Conservation (phyloP, 2,888 invertebrate species). For the Epirrhoe alternata region DNA sequence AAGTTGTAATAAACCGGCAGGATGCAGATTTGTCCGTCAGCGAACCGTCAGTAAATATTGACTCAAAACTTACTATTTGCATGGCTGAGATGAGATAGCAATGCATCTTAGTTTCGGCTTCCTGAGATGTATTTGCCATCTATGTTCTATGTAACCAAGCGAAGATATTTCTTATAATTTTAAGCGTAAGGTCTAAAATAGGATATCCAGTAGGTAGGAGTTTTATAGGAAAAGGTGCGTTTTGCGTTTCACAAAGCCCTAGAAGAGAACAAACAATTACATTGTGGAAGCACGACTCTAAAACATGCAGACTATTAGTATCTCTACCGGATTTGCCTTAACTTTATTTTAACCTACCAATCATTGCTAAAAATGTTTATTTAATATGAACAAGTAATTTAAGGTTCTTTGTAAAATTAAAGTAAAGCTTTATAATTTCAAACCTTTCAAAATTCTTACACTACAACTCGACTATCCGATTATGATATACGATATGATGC, state of each 20-base stretch:
- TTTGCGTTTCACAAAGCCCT: background rate
- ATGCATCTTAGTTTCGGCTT: constrained; percentile 17
- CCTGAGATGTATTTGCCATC: background rate
- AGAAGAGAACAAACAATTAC: background rate
- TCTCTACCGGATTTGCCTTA: too few relatives aligned
- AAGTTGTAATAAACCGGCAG: constrained; percentile 23
- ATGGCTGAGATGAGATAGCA: constrained; percentile 28
- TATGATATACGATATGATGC: constrained; percentile 21
- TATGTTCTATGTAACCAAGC: background rate
- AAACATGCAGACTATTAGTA: too few relatives aligned
- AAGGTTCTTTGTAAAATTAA: too few relatives aligned
- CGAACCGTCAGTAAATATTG: constrained; percentile 30
- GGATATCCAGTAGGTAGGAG: background rate
- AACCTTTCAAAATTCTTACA: background rate
- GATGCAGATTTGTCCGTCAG: constrained; percentile 31
- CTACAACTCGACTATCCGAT: background rate
- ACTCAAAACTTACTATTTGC: constrained; percentile 30
- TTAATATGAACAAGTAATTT: too few relatives aligned
- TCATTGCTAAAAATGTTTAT: too few relatives aligned
- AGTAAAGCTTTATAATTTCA: background rate
- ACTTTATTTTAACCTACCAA: too few relatives aligned
- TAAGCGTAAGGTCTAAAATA: background rate
- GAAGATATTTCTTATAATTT: background rate
- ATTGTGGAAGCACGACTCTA: background rate
- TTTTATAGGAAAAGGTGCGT: background rate